These are phyloP conservation scores for Lasius platythorax DNA, from an alignment of 2,888 invertebrate genomes.

Conservation along the genomic window DNA sequence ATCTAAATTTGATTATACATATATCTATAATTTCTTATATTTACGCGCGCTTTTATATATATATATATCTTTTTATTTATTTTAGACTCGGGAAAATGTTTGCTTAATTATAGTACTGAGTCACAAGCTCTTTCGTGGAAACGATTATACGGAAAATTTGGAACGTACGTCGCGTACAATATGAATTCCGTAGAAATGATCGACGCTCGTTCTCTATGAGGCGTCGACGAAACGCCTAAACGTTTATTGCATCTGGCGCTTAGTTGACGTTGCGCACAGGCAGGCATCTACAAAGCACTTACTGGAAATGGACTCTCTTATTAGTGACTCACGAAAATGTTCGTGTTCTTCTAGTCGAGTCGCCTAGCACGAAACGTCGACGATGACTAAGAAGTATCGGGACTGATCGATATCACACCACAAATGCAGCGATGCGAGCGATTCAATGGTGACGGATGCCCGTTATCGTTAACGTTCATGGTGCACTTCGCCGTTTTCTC, in stretches of 20 bases:
- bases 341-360: constrained; percentile 26
- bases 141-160: constrained; percentile 37
- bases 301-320: constrained; percentile 51
- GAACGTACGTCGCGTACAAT: background rate
- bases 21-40: background rate
- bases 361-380: constrained; percentile 37
- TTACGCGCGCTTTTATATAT: background rate
- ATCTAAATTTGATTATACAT: background rate
- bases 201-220: background rate
- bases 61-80: constrained; percentile 11
- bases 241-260: constrained; percentile 47
- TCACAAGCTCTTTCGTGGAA: constrained; percentile 8
- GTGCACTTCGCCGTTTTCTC: constrained; percentile 15
- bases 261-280: constrained; percentile 3
- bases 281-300: constrained; percentile 13
- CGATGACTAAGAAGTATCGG: constrained; percentile 71
- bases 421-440: constrained; percentile 49
- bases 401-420: constrained; percentile 66
- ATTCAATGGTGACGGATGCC: constrained; percentile 28
- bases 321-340: constrained; percentile 68
- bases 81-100: constrained; percentile 15
- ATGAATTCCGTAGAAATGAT: constrained; percentile 6
- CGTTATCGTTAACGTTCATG: constrained; percentile 26
- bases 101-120: background rate
- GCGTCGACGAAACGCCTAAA: constrained; percentile 5